A percentile compares a stretch with the other conserved stretches of the same genome.
Conservation (phyloP, 2,888 invertebrate species). For the Timema cristinae region DNA sequence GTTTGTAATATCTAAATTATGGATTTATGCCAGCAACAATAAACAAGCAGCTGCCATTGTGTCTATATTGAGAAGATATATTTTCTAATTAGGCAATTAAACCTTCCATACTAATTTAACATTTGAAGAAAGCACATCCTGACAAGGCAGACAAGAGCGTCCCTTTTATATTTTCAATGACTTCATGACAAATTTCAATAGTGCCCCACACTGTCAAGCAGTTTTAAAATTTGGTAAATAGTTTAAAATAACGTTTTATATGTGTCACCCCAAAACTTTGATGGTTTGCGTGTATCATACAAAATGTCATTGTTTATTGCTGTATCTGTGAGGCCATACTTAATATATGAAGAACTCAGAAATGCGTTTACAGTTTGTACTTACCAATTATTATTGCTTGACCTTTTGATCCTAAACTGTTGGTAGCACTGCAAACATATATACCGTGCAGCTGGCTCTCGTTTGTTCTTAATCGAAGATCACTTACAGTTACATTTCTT, state of each 20-base stretch:
- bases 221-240: too few relatives aligned
- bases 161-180: background rate
- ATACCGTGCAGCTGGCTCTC: too few relatives aligned
- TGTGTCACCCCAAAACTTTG: background rate
- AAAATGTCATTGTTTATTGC: background rate
- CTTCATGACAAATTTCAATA: background rate
- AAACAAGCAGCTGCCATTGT: background rate
- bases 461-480: too few relatives aligned
- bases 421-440: too few relatives aligned
- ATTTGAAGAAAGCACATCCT: conserved; percentile 6
- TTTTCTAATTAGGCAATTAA: background rate
- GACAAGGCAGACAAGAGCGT: background rate
- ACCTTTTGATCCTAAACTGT: too few relatives aligned
- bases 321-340: too few relatives aligned
- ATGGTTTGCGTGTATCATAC: background rate
- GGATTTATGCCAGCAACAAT: background rate
- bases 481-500: too few relatives aligned
- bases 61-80: background rate
- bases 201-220: background rate
- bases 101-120: background rate
- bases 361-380: too few relatives aligned
- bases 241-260: background rate
- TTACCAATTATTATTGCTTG: too few relatives aligned
- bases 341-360: too few relatives aligned
- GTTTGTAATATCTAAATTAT: background rate